Evolutionary conservation across 2,113 vertebrate genomes (phyloP).

Genomic region (Xyliphius kryptos): DNA sequence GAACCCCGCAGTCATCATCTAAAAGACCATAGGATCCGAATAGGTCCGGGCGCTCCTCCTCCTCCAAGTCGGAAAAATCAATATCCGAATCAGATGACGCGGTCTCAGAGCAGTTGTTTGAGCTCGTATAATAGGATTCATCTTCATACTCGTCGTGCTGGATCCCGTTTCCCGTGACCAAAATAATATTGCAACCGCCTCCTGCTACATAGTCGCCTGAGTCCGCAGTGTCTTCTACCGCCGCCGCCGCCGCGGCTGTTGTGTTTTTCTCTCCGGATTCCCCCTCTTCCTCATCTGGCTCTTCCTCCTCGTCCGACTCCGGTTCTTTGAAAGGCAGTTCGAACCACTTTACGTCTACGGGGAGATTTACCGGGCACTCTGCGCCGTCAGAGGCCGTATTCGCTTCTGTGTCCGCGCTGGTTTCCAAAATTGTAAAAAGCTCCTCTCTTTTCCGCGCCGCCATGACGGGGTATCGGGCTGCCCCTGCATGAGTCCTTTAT

Average conservation of each 20-base stretch:
- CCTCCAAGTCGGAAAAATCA: conserved; percentile 75
- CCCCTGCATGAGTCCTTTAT: conserved; percentile 75
- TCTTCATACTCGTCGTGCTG: conserved; percentile 66
- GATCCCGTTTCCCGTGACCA: conserved; percentile 69
- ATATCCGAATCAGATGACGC: conserved; percentile 72
- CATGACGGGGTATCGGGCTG: conserved; percentile 76
- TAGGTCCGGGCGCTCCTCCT: conserved; percentile 67
- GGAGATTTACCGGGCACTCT: conserved; percentile 67
- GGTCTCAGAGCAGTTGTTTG: conserved; percentile 68
- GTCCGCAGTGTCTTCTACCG: too few relatives aligned
- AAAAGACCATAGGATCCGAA: conserved; percentile 61
- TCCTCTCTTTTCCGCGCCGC: conserved; percentile 75
- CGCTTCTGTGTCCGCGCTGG: conserved; percentile 74
- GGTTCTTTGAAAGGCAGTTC: conserved; percentile 71
- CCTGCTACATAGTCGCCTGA: conserved; percentile 59
- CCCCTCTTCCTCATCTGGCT: conserved; percentile 50
- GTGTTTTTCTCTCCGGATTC: conserved; percentile 42
- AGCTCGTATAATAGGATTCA: conserved; percentile 67
- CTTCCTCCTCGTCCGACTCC: conserved; percentile 66
- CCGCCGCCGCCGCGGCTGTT: conserved; percentile 42
- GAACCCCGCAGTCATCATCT: conserved; percentile 62
- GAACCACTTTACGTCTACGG: conserved; percentile 74
- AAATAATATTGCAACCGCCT: conserved; percentile 72
- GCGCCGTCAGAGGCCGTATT: conserved; percentile 60
- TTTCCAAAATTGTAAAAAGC: conserved; percentile 80